Percentiles rank a stretch among this genome's conserved stretches.
phyloP scores from a whole-genome alignment of 2,888 invertebrate species.

The Heteromurus nitidus region DNA sequence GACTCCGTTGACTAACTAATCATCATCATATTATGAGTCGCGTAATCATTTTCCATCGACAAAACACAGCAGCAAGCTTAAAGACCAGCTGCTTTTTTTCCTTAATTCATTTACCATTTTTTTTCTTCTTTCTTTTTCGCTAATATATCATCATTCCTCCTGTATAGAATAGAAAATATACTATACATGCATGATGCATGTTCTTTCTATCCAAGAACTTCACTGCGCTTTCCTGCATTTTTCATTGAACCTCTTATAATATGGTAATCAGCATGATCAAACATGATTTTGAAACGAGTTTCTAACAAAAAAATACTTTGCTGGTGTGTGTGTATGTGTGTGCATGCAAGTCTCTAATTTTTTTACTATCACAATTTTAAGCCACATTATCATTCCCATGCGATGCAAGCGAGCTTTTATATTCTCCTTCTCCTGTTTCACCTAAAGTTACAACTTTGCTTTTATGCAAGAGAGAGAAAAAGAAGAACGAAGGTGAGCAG shows the following conservation, averaged over 20 bases:
- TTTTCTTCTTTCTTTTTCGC: background rate
- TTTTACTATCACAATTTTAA: background rate
- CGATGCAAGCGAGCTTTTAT: constrained; percentile 23
- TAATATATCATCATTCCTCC: constrained; percentile 40
- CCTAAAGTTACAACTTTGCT: too few relatives aligned
- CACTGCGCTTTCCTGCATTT: constrained; percentile 7
- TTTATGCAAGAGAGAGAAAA: background rate
- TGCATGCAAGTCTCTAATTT: background rate
- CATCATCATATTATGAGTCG: too few relatives aligned
- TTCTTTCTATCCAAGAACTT: too few relatives aligned
- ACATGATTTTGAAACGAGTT: constrained; percentile 46
- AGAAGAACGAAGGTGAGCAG: background rate
- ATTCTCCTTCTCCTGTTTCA: background rate
- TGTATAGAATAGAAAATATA: too few relatives aligned
- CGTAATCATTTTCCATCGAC: constrained; percentile 9
- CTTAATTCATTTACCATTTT: constrained; percentile 30
- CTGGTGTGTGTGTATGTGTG: too few relatives aligned
- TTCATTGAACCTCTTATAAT: constrained; percentile 25
- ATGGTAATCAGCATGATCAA: constrained; percentile 48
- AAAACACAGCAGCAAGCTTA: background rate
- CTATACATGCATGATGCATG: too few relatives aligned
- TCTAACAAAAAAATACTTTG: constrained; percentile 12
- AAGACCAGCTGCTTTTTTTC: constrained; percentile 13
- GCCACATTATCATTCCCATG: constrained; percentile 14
- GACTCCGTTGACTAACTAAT: too few relatives aligned